Conservation (phyloP, 2,113 vertebrate species). For the Platichthys flesus region DNA sequence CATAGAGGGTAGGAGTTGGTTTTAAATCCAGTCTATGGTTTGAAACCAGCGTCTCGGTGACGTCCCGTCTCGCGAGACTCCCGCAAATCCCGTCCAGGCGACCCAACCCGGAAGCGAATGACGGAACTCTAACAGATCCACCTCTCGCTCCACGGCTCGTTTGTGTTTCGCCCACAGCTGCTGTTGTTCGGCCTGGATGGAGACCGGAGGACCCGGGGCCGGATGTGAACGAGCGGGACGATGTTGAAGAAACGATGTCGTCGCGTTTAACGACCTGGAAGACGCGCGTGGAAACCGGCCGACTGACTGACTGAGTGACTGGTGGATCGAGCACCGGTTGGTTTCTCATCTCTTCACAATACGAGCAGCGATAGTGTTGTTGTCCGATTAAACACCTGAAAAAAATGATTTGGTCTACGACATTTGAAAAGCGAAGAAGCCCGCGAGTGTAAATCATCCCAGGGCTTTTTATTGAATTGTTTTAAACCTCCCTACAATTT, state of each 20-base stretch:
- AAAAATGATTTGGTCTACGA: not conserved
- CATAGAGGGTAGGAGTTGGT: no score
- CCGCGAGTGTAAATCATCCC: not conserved
- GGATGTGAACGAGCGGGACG: not conserved
- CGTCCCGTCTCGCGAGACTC: conserved; percentile 47
- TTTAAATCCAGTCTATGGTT: no score
- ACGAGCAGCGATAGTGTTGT: no score
- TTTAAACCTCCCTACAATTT: not conserved
- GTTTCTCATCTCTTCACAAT: conserved; percentile 6
- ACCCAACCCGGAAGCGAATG: conserved; percentile 68
- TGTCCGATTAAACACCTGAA: not conserved
- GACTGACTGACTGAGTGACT: conserved; percentile 48
- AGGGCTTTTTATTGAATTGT: not conserved
- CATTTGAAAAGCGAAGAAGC: not conserved
- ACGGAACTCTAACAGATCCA: conserved; percentile 62
- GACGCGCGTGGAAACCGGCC: conserved; percentile 27
- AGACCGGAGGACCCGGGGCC: not conserved
- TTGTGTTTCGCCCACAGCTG: not conserved
- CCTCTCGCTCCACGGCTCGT: conserved; percentile 45
- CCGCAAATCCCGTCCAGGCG: conserved; percentile 33
- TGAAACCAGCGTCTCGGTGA: no score
- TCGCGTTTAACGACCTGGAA: conserved; percentile 2
- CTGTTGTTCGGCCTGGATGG: not conserved
- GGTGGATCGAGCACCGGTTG: conserved; percentile 49
- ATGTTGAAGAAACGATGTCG: conserved; percentile 29